phyloP scores from a whole-genome alignment of 2,797 vertebrate genomes.

The Sebastes matsubarae region DNA sequence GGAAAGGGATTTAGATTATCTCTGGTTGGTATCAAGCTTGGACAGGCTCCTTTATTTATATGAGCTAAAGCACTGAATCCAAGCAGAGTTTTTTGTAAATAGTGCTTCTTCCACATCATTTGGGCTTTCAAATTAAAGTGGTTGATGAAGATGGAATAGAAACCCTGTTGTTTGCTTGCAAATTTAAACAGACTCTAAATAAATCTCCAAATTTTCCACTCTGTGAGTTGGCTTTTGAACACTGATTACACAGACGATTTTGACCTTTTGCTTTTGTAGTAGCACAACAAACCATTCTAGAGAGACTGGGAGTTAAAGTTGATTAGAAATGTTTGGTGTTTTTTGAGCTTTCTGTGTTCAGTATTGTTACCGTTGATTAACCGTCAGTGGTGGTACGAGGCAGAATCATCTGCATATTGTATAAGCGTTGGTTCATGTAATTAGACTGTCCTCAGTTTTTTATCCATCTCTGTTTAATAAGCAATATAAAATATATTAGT shows the following conservation, averaged over 20 bases:
- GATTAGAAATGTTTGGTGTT: background rate
- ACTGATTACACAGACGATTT: background rate
- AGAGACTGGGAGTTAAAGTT: background rate
- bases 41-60: constrained; percentile 35
- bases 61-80: constrained; percentile 26
- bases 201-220: constrained; percentile 1
- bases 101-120: constrained; percentile 10
- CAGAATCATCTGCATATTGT: constrained; percentile 13
- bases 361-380: background rate
- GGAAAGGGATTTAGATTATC: constrained; percentile 49
- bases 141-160: constrained; percentile 5
- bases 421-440: background rate
- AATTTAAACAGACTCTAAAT: background rate
- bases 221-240: background rate
- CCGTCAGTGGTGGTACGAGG: background rate
- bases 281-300: background rate
- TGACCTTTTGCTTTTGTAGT: background rate
- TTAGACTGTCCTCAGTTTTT: background rate
- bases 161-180: background rate
- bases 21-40: constrained; percentile 34
- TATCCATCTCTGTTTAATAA: background rate
- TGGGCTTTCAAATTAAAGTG: constrained; percentile 16
- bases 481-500: constrained; percentile 26
- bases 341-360: background rate
- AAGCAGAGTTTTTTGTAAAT: constrained; percentile 24